Percentiles rank a stretch among this genome's conserved stretches.
Conservation (phyloP, 1,140 invertebrate species). For the Lasaia peninsularis region DNA sequence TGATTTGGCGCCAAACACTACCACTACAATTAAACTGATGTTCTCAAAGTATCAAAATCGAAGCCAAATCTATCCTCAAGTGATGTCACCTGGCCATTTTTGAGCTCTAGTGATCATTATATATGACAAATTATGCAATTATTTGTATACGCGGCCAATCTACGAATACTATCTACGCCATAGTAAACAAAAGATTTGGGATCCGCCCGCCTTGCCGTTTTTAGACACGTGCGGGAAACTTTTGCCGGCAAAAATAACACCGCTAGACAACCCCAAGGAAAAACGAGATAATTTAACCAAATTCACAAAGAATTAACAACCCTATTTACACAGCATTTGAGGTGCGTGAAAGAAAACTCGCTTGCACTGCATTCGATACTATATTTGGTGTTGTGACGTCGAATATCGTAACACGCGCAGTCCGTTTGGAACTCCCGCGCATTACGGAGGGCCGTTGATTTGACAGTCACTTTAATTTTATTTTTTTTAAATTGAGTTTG, state of each 20-base stretch:
- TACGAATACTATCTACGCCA: slow-evolving; percentile 13
- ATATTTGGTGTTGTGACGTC: slow-evolving; percentile 67
- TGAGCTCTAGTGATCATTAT: not conserved
- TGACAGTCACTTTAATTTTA: not conserved
- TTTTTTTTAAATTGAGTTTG: slow-evolving; percentile 19
- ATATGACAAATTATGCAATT: slow-evolving; percentile 5
- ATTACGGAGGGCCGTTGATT: slow-evolving; percentile 33
- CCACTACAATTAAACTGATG: too few relatives aligned
- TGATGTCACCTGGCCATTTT: not conserved
- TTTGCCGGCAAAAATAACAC: slow-evolving; percentile 69
- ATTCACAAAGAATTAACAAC: slow-evolving; percentile 24
- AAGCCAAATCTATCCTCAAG: not conserved
- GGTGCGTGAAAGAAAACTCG: slow-evolving; percentile 31
- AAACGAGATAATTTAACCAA: slow-evolving; percentile 29
- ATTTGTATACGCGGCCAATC: not conserved
- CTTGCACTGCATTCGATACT: slow-evolving; percentile 31
- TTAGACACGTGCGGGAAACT: slow-evolving; percentile 64
- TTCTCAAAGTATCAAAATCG: too few relatives aligned
- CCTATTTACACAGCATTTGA: slow-evolving; percentile 17
- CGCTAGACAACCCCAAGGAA: slow-evolving; percentile 43
- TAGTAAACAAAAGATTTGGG: slow-evolving; percentile 57
- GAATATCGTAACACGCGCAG: slow-evolving; percentile 46
- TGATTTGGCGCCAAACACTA: too few relatives aligned
- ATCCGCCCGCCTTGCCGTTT: slow-evolving; percentile 62
- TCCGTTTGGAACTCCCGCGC: slow-evolving; percentile 45